Evolutionary conservation across 2,888 invertebrate species (phyloP).

Genomic region (Drosophila yooni): DNA sequence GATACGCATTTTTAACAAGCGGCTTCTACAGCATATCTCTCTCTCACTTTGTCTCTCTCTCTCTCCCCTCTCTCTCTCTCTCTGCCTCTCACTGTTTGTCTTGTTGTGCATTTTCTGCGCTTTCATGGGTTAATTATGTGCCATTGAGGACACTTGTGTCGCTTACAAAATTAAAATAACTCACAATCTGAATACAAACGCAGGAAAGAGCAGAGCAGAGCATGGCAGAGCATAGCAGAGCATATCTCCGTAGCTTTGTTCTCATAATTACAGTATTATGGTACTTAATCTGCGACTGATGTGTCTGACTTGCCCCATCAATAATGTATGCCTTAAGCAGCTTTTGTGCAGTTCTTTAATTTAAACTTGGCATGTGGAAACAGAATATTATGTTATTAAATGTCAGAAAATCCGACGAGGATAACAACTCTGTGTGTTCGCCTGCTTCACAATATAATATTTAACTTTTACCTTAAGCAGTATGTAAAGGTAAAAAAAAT

Average conservation of each 20-base stretch:
- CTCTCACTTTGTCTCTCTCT: not conserved
- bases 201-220: not conserved
- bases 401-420: not conserved
- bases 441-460: not conserved
- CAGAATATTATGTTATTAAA: slow-evolving; percentile 29
- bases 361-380: slow-evolving; percentile 7
- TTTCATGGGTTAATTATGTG: slow-evolving; percentile 63
- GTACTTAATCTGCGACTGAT: slow-evolving; percentile 47
- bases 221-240: not conserved
- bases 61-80: not conserved
- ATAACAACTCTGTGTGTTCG: not conserved
- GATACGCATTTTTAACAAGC: slow-evolving; percentile 5
- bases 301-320: slow-evolving; percentile 21
- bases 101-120: slow-evolving; percentile 30
- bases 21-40: not conserved
- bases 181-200: slow-evolving; percentile 20
- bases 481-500: not conserved
- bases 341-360: slow-evolving; percentile 8
- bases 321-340: slow-evolving; percentile 39
- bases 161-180: slow-evolving; percentile 52
- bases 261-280: slow-evolving; percentile 69
- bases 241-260: slow-evolving; percentile 13
- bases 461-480: not conserved
- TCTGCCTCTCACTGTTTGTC: not conserved
- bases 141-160: slow-evolving; percentile 50